Percentiles rank a stretch among this genome's conserved stretches.
These are phyloP conservation scores for Ruditapes philippinarum DNA, from an alignment of 1,140 invertebrate genomes.

Conservation along the genomic window DNA sequence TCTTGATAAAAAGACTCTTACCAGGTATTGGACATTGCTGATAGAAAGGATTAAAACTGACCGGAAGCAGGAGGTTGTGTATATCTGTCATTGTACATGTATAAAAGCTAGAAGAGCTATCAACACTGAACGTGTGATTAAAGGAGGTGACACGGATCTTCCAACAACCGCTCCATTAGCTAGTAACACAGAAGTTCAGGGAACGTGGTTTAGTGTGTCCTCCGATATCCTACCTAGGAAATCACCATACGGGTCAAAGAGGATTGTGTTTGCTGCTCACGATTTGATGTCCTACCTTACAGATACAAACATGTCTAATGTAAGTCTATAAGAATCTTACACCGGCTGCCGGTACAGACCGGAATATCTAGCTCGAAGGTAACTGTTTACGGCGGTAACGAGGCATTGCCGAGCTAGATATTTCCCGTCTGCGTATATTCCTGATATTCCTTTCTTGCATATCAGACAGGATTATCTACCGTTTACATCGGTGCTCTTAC, in stretches of 20 bases:
- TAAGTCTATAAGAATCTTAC: no score
- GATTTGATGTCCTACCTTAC: constrained; percentile 20
- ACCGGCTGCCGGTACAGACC: no score
- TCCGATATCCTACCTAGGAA: not conserved
- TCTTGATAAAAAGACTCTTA: not conserved
- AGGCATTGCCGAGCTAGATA: no score
- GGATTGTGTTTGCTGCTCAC: not conserved
- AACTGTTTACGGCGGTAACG: no score
- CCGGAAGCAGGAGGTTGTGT: constrained; percentile 3
- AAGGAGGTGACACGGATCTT: not conserved
- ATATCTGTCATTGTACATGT: constrained; percentile 23
- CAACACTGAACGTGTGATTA: not conserved
- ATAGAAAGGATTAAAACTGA: not conserved
- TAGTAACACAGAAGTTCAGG: not conserved
- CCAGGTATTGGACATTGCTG: constrained; percentile 15
- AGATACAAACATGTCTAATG: no score
- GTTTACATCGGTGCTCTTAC: no score
- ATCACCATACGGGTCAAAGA: constrained; percentile 45
- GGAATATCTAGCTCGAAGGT: no score
- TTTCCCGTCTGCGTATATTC: no score
- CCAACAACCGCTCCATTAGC: constrained; percentile 26
- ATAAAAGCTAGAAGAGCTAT: not conserved
- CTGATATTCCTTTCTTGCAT: no score
- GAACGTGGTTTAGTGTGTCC: constrained; percentile 23
- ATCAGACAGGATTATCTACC: no score